Percentiles rank a stretch among this genome's conserved stretches.
phyloP scores from a whole-genome alignment of 2,888 invertebrate species.

The Eretmocerus hayati region DNA sequence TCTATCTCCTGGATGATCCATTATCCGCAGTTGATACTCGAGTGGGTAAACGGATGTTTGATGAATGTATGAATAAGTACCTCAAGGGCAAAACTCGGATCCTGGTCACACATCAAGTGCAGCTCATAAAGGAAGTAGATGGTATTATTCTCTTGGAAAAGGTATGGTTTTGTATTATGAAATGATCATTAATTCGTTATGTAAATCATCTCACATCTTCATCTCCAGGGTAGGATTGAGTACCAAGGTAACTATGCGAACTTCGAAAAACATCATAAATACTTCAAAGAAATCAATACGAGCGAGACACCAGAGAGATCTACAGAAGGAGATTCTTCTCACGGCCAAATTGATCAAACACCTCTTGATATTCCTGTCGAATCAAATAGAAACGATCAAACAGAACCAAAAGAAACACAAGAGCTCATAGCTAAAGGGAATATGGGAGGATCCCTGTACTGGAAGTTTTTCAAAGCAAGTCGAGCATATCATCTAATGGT shows the following conservation, averaged over 20 bases:
- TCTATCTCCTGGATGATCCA: constrained; percentile 75
- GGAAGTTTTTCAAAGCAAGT: constrained; percentile 65
- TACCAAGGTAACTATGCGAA: constrained; percentile 53
- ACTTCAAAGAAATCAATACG: constrained; percentile 48
- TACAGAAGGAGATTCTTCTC: constrained; percentile 27
- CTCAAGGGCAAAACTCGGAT: constrained; percentile 63
- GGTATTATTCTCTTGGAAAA: constrained; percentile 59
- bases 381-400: constrained; percentile 1
- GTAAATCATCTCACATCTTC: background rate
- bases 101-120: constrained; percentile 78
- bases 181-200: background rate
- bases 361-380: constrained; percentile 4
- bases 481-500: constrained; percentile 53
- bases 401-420: constrained; percentile 55
- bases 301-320: constrained; percentile 36
- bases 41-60: constrained; percentile 69
- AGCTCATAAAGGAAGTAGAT: constrained; percentile 62
- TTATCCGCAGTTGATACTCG: constrained; percentile 72
- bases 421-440: constrained; percentile 62
- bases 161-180: constrained; percentile 39
- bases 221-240: constrained; percentile 55
- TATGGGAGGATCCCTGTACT: constrained; percentile 56
- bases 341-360: background rate
- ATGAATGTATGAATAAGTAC: constrained; percentile 62
- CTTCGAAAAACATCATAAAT: constrained; percentile 51